Evolutionary conservation across 2,888 invertebrate species (phyloP), one percentile per base, ranked within the genome.

Genomic region (Spilosoma lubricipeda): DNA sequence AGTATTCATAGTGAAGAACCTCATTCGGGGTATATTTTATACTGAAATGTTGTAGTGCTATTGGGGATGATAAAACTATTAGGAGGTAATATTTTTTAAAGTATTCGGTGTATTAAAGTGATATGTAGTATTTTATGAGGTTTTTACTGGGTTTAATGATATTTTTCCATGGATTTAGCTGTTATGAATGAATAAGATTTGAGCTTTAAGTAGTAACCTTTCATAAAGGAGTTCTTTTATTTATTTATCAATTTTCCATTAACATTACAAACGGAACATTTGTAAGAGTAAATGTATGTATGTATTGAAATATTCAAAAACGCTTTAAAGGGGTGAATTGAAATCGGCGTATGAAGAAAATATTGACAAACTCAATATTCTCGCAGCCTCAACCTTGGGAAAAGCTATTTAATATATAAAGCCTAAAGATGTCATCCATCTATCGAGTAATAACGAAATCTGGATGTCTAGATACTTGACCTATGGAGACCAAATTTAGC

Each of bases 1-100:
- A 87, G 86, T 87, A 88, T 88, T 88, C 83, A 87, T 79, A 76
- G 74, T 74, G 66, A 79, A 81, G 76, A 78, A 77, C 42, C 67
- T 68, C 77, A 77, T 82, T 85, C 72, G 75, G 71, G 77, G 80
- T 82, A 74, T 78, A 75, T 78, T 67, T 56, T 80, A 79, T 83
- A 81, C 82, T 75, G 76, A 76, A 76, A 74, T 76, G 52, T 71
- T 71, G 39, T 67, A 70, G 66, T 71, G 56, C 71, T 80, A 78
- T 76, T 73, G 76, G 67, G 70, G 42, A 48, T 78, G 70, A 72
- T 77, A 75, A 77, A 79, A 72, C 68, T 65, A 79, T 79, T 80
- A 80, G 48, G 56, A 42, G 39, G 27, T 18, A 8, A n/a, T 36
- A 36, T 13, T 69, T 52, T 69, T 56, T 18, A 33, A 33, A 9